Evolutionary conservation across 2,113 vertebrate genomes (phyloP), one percentile per base, ranked within the genome.

Genomic region (Festucalex cinctus): DNA sequence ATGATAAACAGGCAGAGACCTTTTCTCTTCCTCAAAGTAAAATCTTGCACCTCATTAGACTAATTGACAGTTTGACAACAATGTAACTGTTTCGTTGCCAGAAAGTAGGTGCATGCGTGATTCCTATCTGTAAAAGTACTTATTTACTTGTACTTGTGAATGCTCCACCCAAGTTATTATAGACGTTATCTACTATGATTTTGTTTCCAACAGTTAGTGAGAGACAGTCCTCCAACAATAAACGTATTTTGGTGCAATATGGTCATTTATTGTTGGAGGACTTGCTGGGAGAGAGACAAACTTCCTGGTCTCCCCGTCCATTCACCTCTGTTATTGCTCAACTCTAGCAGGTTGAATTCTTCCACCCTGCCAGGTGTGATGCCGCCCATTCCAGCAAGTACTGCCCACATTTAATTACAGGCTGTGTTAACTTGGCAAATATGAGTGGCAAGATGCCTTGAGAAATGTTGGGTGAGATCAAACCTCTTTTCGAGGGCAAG

Each of bases 331-430:
- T 9, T 39, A 39, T 39, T 39, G 37, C 37, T 39, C 37, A 39
- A 39, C 37, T 10, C 8, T 9, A 43, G 41, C 41, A 43, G 41
- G 5, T 44, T 13, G 16, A 44, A 14, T 44, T 1, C 13, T 44
- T 44, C 43, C 48, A 14, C 62, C 64, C 70, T 72, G 44, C 67
- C 69, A 65, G 66, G 66, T 66, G 68, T 7, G 26, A 58, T 59
- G 65, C 75, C 68, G 58, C 65, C 63, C 20, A 74, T 12, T 17
- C 54, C 71, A 36, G 56, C 65, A 46, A 13, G 16, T 65, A 71
- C 67, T 3, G 36, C 73, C 59, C 44, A 63, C 71, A 78, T 84
- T 67, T 66, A 79, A 73, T 70, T 77, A 79, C 46, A 78, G 59
- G 69, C 53, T 53, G 53, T 32, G 28, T 1, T 9, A 69, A 81